Evolutionary conservation across 2,888 invertebrate species (phyloP), one percentile per base, ranked within the genome.

Genomic region (Mactromeris polynyma): DNA sequence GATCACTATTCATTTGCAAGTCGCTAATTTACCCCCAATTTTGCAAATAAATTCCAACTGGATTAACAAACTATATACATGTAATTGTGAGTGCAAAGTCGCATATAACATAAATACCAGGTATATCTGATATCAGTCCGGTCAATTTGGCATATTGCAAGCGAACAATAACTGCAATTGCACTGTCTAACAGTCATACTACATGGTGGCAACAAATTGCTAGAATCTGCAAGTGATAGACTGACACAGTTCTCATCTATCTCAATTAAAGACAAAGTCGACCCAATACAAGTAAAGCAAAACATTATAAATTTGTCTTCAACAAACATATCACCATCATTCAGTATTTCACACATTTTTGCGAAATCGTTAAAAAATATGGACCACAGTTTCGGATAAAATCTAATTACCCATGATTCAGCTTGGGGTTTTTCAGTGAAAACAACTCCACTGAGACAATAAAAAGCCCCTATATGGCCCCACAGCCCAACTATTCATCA

Each of bases 391-490:
- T 33, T 33, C 36, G 1, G 36, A 73, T 73, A 36, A 73, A 73
- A 73, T 73, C 36, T 6, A 73, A 73, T 73, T 73, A 73, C 36
- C 73, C 73, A 33, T 33, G 36, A 73, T 73, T 33, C 33, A 33
- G 14, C 73, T 73, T 73, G 36, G 36, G 36, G 73, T 33, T 73
- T 73, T 26, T 73, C 7, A 26, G 33, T 36, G 33, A 73, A 26
- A 73, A 73, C 36, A 58, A n/a, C 58, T 58, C 58, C 58, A 58
- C 17, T 21, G 58, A 58, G 26, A 58, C 58, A 36, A 73, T 73
- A 73, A 73, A 36, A 73, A 36, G 73, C 73, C 73, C 73, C 73
- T 73, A 73, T 73, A 73, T 36, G 73, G 73, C 73, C 73, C 73
- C 73, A 36, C 36, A 73, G 73, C 73, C 36, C 14, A 33, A 14